Evolutionary conservation across 2,113 vertebrate genomes (phyloP), one percentile per base, ranked within the genome.

Genomic region (Hemiscyllium ocellatum): DNA sequence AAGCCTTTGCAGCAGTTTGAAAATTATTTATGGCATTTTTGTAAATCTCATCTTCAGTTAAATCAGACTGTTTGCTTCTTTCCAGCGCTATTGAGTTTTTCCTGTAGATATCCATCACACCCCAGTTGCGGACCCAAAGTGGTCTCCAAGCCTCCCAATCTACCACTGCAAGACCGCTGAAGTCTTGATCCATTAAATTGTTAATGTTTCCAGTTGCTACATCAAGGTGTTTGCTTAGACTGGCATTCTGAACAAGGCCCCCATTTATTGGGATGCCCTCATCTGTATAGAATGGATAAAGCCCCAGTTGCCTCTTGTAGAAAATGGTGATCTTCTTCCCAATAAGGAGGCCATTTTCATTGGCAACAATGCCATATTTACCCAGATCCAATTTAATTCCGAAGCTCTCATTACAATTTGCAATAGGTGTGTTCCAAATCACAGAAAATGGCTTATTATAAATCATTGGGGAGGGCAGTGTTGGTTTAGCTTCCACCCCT

Each of bases 101-200:
- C 96, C 93, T 97, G 96, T 99, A 99, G 70, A 97, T 96, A 93
- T 47, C 42, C 42, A 47, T 47, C 42, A 95, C 96, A 0, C 97
- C 98, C 97, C 96, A 97, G 97, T 98, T 99, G 52, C 98, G 97
- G 0, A 96, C 96, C 98, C 99, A 99, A 96, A 99, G 98, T 0
- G 98, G 98, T 52, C 96, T 96, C 99, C 99, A 99, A 96, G 99
- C 98, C 15, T 98, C 97, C 99, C 98, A 99, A 96, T 97, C 97
- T 95, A 99, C 96, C 95, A 99, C 98, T 0, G 98, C 99, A 96
- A 99, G 96, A 4, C 98, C 99, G 0, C 80, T 96, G 83, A 98
- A 98, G 95, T 97, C 90, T 0, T 97, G 96, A 4, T 0, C 96
- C 65, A 99, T 97, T 95, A 98, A 96, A 33, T 90, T 97, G 8